A percentile compares a stretch with the other conserved stretches of the same genome.
Evolutionary conservation across 2,888 invertebrate species (phyloP).

Genomic region (Lymantria dispar): DNA sequence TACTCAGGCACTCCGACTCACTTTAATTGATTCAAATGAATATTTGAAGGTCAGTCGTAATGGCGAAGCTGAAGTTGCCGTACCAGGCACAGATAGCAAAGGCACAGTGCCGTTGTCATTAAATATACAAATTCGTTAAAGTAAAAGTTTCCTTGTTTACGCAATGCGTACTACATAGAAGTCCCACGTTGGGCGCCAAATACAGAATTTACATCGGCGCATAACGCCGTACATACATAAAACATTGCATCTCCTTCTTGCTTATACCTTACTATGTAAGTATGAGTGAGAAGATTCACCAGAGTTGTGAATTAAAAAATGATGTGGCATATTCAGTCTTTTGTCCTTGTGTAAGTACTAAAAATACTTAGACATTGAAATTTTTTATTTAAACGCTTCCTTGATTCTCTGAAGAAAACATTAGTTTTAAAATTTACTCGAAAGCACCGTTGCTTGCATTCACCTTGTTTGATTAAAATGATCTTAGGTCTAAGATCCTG

Average conservation of each 20-base stretch:
- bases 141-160: slow-evolving; percentile 36
- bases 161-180: slow-evolving; percentile 28
- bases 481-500: too few species aligned
- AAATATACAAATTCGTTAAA: slow-evolving; percentile 38
- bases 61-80: slow-evolving; percentile 18
- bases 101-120: slow-evolving; percentile 32
- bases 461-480: too few species aligned
- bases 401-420: background rate
- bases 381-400: background rate
- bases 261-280: background rate
- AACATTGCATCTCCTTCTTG: background rate
- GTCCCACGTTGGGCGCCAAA: slow-evolving; percentile 25
- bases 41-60: slow-evolving; percentile 35
- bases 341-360: background rate
- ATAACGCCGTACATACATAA: background rate
- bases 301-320: background rate
- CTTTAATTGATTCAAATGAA: slow-evolving; percentile 37
- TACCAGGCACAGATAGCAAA: slow-evolving; percentile 34
- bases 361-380: background rate
- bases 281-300: background rate
- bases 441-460: too few species aligned
- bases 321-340: background rate
- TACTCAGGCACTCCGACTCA: slow-evolving; percentile 5
- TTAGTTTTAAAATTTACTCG: background rate
- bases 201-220: background rate